A percentile compares a stretch with the other conserved stretches of the same genome.
Conservation (phyloP, 2,888 invertebrate genomes). For the Tetheella fluctuosa region DNA sequence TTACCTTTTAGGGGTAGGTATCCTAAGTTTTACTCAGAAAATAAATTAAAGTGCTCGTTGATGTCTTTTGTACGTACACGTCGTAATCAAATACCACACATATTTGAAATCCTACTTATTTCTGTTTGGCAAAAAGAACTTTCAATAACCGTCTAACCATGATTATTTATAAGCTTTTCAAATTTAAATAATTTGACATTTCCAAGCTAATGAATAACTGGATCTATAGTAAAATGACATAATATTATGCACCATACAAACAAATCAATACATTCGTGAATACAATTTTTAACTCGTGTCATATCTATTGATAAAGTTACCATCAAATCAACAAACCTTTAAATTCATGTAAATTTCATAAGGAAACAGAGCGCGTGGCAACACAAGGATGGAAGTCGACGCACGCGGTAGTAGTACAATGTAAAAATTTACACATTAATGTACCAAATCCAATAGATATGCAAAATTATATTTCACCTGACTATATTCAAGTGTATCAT, state of each 20-base stretch:
- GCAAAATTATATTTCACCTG: constrained; percentile 72
- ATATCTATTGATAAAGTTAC: constrained; percentile 1
- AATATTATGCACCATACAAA: constrained; percentile 18
- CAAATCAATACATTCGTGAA: constrained; percentile 21
- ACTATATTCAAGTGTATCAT: constrained; percentile 64
- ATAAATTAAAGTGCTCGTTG: constrained; percentile 33
- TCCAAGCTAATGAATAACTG: background rate
- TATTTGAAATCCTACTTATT: background rate
- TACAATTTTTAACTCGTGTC: constrained; percentile 19
- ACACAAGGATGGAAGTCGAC: background rate
- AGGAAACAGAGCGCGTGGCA: constrained; percentile 4
- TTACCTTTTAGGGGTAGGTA: background rate
- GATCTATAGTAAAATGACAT: constrained; percentile 14
- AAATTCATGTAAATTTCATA: constrained; percentile 57
- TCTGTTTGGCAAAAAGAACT: background rate
- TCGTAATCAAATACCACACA: constrained; percentile 15
- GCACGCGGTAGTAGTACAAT: constrained; percentile 26
- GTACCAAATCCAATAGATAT: constrained; percentile 67
- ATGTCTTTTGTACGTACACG: constrained; percentile 42
- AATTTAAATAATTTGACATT: background rate
- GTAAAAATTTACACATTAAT: constrained; percentile 69
- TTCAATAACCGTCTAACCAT: no score
- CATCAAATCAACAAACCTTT: constrained; percentile 21
- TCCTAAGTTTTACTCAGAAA: background rate
- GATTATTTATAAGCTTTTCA: background rate